Conservation (phyloP, 2,797 vertebrate genomes). For the Microctenopoma lineatum region DNA sequence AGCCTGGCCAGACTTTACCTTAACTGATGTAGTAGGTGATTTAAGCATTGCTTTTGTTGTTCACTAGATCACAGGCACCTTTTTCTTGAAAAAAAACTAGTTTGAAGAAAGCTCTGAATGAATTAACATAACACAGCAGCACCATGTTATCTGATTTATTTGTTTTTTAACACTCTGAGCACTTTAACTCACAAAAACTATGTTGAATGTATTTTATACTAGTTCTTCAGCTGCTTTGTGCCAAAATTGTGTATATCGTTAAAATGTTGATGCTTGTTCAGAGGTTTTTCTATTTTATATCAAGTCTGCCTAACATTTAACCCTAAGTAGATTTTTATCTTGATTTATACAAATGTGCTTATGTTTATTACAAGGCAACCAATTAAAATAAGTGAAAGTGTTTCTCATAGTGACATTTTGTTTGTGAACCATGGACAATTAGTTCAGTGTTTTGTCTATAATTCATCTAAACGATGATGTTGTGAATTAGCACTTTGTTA, state of each 20-base stretch:
- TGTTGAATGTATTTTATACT: background rate
- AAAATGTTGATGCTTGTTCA: background rate
- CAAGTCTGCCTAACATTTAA: constrained; percentile 3
- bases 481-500: background rate
- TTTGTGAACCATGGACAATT: background rate
- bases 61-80: background rate
- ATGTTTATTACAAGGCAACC: constrained; percentile 7
- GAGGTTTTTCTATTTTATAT: background rate
- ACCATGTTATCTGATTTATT: background rate
- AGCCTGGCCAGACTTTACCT: constrained; percentile 16
- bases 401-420: background rate
- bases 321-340: background rate
- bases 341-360: background rate
- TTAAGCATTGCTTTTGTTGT: background rate
- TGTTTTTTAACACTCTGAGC: background rate
- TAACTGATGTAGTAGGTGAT: background rate
- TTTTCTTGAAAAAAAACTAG: background rate
- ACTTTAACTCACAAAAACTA: constrained; percentile 28
- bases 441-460: background rate
- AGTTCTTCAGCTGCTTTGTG: background rate
- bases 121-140: too few relatives aligned
- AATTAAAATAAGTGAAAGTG: constrained; percentile 6
- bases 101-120: too few relatives aligned
- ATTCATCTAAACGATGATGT: background rate
- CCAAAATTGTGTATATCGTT: background rate